phyloP scores from a whole-genome alignment of 2,113 vertebrate genomes.

The Grantiella picta region DNA sequence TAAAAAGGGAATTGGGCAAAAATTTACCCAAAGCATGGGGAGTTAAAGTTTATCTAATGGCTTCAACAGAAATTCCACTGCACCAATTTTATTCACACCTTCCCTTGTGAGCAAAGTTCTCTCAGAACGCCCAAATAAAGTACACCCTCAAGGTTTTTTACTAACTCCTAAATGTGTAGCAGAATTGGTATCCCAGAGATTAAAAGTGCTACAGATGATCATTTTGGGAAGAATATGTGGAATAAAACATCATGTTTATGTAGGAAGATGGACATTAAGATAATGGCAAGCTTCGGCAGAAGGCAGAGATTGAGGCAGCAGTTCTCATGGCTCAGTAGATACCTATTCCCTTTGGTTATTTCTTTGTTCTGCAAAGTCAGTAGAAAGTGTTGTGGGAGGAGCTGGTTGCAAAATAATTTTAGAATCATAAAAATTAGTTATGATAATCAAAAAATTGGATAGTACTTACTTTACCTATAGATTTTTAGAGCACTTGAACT shows the following conservation, averaged over 20 bases:
- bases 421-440: not conserved
- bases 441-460: not conserved
- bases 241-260: not conserved
- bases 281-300: not conserved
- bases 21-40: not conserved
- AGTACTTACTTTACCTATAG: not conserved
- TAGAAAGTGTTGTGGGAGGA: not conserved
- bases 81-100: not conserved
- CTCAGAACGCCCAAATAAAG: not conserved
- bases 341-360: not conserved
- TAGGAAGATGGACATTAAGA: not conserved
- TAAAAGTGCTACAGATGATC: rapidly evolving
- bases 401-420: not conserved
- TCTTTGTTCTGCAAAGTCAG: not conserved
- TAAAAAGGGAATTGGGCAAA: not conserved
- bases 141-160: not conserved
- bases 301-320: not conserved
- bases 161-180: not conserved
- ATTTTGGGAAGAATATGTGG: not conserved
- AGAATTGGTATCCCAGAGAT: not conserved
- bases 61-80: not conserved
- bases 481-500: not conserved
- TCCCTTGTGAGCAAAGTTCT: not conserved
- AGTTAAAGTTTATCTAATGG: not conserved
- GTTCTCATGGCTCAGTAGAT: not conserved